Conservation (phyloP, 2,888 invertebrate species). For the Acanthacorydalis orientalis region DNA sequence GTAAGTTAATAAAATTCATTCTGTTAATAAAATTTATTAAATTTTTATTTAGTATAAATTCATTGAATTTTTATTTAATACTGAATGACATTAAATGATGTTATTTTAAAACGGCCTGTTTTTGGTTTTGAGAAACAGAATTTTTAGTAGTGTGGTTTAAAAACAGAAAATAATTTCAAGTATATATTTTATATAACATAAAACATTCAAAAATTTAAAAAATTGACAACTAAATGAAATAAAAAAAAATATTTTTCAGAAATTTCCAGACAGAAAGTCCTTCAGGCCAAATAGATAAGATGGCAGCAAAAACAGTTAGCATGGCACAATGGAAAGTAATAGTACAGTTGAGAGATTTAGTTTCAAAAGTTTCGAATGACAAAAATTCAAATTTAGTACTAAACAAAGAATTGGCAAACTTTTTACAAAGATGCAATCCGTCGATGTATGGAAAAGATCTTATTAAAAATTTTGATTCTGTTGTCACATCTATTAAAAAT, state of each 20-base stretch:
- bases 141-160: too few relatives aligned
- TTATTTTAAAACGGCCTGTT: too few relatives aligned
- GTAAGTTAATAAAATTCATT: too few relatives aligned
- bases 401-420: slow-evolving; percentile 31
- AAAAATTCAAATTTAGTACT: slow-evolving; percentile 26
- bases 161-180: too few relatives aligned
- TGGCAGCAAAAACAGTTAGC: slow-evolving; percentile 20
- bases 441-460: slow-evolving; percentile 20
- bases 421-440: slow-evolving; percentile 30
- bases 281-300: slow-evolving; percentile 16
- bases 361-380: slow-evolving; percentile 27
- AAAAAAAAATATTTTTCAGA: slow-evolving; percentile 11
- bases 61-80: too few relatives aligned
- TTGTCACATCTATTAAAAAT: slow-evolving; percentile 7
- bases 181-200: too few relatives aligned
- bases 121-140: too few relatives aligned
- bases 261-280: slow-evolving; percentile 13
- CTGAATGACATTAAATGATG: too few relatives aligned
- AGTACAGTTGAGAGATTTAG: slow-evolving; percentile 27
- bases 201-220: too few relatives aligned
- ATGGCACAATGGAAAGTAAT: slow-evolving; percentile 29
- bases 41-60: too few relatives aligned
- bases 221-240: too few relatives aligned
- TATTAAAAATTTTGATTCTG: slow-evolving; percentile 17
- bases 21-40: too few relatives aligned